Evolutionary conservation across 2,113 vertebrate genomes (phyloP).

Genomic region (Apodemus speciosus): DNA sequence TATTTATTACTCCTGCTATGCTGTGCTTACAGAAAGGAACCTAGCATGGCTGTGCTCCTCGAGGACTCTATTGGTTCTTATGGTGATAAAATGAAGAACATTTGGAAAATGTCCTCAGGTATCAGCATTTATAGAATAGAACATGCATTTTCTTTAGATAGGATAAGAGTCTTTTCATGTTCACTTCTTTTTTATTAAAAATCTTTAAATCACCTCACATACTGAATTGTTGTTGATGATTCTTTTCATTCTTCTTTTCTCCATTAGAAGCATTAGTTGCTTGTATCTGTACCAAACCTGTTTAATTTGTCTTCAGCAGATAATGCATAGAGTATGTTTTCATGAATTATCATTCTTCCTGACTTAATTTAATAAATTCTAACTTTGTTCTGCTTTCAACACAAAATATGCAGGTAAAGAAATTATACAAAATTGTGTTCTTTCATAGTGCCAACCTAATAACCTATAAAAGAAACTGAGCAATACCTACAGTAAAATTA

Average conservation of each 20-base stretch:
- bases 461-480: neutral
- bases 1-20: no score
- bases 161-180: neutral
- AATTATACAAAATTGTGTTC: neutral
- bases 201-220: neutral
- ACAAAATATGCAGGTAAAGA: neutral
- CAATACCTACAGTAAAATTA: neutral
- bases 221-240: neutral
- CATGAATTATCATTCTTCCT: neutral
- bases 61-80: neutral
- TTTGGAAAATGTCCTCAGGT: conserved; percentile 41
- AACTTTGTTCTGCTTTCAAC: neutral
- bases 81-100: conserved; percentile 50
- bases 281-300: neutral
- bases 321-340: neutral
- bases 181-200: neutral
- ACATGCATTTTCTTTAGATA: neutral
- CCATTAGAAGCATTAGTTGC: neutral
- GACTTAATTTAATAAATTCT: neutral
- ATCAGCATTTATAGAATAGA: conserved; percentile 35
- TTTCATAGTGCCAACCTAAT: neutral
- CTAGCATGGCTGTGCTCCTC: no score
- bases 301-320: neutral
- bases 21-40: no score
- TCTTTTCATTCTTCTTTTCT: neutral